Conservation (phyloP, 2,888 invertebrate species). For the Pheosia tremula region DNA sequence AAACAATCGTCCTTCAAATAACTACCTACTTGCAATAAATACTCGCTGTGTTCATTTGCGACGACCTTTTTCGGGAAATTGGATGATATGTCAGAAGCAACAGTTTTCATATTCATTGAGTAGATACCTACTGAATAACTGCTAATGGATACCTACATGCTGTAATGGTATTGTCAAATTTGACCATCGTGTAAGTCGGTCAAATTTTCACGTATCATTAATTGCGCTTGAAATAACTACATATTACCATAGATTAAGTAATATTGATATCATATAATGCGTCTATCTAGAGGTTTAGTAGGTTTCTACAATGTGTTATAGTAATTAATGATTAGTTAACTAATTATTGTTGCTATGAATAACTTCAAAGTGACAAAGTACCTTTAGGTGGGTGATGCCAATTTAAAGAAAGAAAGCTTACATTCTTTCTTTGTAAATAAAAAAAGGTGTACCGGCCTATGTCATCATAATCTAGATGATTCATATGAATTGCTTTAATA, state of each 20-base stretch:
- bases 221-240: too few relatives aligned
- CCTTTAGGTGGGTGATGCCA: too few relatives aligned
- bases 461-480: constrained; percentile 35
- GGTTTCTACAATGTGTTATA: too few relatives aligned
- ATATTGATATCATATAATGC: too few relatives aligned
- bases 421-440: not conserved
- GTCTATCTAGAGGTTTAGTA: too few relatives aligned
- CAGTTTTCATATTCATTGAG: constrained; percentile 6
- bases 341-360: too few relatives aligned
- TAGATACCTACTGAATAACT: not conserved
- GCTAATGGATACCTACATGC: not conserved
- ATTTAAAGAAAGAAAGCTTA: too few relatives aligned
- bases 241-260: too few relatives aligned
- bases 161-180: not conserved
- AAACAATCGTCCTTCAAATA: constrained; percentile 43
- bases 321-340: too few relatives aligned
- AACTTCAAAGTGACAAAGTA: too few relatives aligned
- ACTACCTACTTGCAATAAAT: constrained; percentile 29
- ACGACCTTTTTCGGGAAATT: constrained; percentile 28
- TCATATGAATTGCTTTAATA: constrained; percentile 51
- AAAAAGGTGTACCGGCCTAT: constrained; percentile 16
- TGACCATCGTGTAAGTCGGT: not conserved
- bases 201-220: too few relatives aligned
- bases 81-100: constrained; percentile 20
- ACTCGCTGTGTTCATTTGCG: constrained; percentile 28